A percentile compares a stretch with the other conserved stretches of the same genome.
These are phyloP conservation scores for Orientallactaga bullata DNA, from an alignment of 2,113 vertebrate genomes.

Conservation along the genomic window DNA sequence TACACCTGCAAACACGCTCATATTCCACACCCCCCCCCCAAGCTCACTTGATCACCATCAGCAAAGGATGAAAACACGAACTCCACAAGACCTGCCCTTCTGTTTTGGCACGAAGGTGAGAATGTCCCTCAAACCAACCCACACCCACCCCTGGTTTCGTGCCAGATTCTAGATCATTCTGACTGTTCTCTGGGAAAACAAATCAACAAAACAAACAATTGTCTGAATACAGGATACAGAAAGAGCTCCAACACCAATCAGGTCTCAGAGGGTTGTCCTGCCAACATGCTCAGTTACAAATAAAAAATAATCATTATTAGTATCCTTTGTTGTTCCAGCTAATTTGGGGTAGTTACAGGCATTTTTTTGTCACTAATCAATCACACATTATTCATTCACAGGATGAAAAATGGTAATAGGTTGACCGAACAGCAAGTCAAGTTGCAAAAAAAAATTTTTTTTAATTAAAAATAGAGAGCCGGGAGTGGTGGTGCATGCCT, in stretches of 20 bases:
- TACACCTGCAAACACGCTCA: not conserved
- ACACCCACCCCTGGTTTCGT: not conserved
- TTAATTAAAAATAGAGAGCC: too few relatives aligned
- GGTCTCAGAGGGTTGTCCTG: not conserved
- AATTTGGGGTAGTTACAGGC: not conserved
- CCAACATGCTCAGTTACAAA: not conserved
- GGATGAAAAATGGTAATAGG: not conserved
- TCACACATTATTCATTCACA: conserved; percentile 9
- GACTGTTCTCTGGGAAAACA: not conserved
- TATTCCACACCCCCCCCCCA: not conserved
- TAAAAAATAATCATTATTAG: not conserved
- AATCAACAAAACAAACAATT: not conserved
- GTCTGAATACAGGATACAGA: not conserved
- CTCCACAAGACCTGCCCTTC: not conserved
- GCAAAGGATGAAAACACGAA: not conserved
- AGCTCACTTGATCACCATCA: not conserved
- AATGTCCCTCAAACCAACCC: not conserved
- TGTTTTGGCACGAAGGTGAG: not conserved
- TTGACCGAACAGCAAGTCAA: conserved; percentile 5
- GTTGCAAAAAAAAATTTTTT: too few relatives aligned
- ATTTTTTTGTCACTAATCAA: not conserved
- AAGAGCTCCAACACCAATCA: too few relatives aligned
- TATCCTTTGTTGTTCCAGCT: not conserved
- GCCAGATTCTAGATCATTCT: not conserved
- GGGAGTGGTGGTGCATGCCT: too few relatives aligned